phyloP scores from a whole-genome alignment of 2,113 vertebrate genomes.

The Lota lota region DNA sequence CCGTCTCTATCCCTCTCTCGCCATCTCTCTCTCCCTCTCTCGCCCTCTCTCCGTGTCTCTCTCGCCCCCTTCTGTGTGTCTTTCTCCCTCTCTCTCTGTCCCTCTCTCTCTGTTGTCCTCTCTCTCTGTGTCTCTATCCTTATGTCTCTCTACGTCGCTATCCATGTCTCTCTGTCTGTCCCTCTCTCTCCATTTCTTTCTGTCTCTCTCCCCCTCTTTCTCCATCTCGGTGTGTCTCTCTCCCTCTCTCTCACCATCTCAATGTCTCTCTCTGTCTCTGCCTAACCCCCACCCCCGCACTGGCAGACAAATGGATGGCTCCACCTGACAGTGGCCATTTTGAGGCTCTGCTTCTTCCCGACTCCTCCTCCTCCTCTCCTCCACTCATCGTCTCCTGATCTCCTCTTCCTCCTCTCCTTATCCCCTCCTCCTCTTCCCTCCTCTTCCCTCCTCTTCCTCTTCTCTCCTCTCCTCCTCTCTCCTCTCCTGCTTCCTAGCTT shows the following conservation, averaged over 20 bases:
- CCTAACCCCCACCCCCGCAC: conserved; percentile 63
- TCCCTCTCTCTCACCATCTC: conserved; percentile 25
- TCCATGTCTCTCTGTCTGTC: not conserved
- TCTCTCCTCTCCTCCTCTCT: conserved; percentile 54
- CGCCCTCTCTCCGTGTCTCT: conserved; percentile 40
- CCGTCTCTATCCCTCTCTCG: conserved; percentile 41
- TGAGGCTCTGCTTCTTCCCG: conserved; percentile 59
- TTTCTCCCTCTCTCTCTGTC: conserved; percentile 38
- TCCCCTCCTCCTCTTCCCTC: conserved; percentile 54
- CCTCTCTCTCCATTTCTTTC: conserved; percentile 41
- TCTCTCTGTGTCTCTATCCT: conserved; percentile 45
- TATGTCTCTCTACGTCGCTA: conserved; percentile 54
- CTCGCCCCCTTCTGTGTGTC: too few relatives aligned
- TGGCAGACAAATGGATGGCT: conserved; percentile 73
- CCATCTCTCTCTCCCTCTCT: conserved; percentile 53
- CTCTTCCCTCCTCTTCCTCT: conserved; percentile 47
- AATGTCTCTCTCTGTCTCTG: conserved; percentile 37
- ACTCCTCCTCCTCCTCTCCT: conserved; percentile 44
- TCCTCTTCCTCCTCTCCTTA: not conserved
- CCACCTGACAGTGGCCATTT: conserved; percentile 76
- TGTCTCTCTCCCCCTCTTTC: conserved; percentile 51
- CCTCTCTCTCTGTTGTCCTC: conserved; percentile 27
- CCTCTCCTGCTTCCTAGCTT: conserved; percentile 64
- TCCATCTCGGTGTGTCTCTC: conserved; percentile 74
- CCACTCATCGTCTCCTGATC: not conserved